Evolutionary conservation across 2,113 vertebrate genomes (phyloP).

Genomic region (Nannobrachium achirus): DNA sequence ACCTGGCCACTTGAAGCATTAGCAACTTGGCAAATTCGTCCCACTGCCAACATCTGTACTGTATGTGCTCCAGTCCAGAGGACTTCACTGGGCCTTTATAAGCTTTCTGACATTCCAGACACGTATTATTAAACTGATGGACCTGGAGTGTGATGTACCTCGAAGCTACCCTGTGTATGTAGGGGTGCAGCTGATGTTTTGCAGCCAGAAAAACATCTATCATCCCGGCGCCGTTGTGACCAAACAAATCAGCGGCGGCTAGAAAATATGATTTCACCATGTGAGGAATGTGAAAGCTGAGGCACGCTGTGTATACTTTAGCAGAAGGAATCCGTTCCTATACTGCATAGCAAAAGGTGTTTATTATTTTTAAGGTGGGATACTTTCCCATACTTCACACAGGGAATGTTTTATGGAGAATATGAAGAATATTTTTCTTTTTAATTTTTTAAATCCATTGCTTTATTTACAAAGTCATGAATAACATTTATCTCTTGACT

Average conservation of each 20-base stretch:
- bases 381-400: too few relatives aligned
- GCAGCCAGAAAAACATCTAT: slow-evolving; percentile 60
- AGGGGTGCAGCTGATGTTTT: slow-evolving; percentile 21
- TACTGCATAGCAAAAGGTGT: neutral
- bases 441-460: too few relatives aligned
- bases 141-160: slow-evolving; percentile 47
- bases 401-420: too few relatives aligned
- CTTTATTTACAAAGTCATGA: too few relatives aligned
- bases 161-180: slow-evolving; percentile 26
- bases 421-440: too few relatives aligned
- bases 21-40: too few relatives aligned
- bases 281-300: slow-evolving; percentile 58
- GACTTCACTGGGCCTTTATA: slow-evolving; percentile 41
- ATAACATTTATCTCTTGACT: too few relatives aligned
- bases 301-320: slow-evolving; percentile 10
- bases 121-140: slow-evolving; percentile 13
- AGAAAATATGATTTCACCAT: slow-evolving; percentile 65
- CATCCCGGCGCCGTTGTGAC: slow-evolving; percentile 65
- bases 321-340: neutral
- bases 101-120: slow-evolving; percentile 17
- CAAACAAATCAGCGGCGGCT: slow-evolving; percentile 64
- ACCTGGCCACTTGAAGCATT: slow-evolving; percentile 53
- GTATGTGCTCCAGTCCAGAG: too few relatives aligned
- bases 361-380: neutral
- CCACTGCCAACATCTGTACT: slow-evolving; percentile 65